Evolutionary conservation across 2,113 vertebrate species (phyloP), one percentile per base, ranked within the genome.

Genomic region (Barnardius zonarius): DNA sequence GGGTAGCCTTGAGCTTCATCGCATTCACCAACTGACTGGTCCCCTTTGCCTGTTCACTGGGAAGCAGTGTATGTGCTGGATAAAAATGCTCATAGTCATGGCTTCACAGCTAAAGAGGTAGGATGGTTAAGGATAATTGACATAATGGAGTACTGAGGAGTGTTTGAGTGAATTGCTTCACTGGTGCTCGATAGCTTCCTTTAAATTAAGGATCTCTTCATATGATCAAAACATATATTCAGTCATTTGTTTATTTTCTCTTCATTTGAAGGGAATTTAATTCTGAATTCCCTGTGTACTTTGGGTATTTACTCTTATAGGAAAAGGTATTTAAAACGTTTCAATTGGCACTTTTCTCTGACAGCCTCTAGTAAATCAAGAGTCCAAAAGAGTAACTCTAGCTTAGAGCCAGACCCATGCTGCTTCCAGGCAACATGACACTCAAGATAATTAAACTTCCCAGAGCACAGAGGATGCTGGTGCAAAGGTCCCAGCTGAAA

Each of bases 241-340:
- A 84, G 52, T 54, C 52, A 70, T 87, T 81, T 89, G 81, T 85
- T 92, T 95, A 78, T 92, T 94, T 86, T 88, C 51, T 93, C 61
- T 83, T 88, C 69, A 63, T 90, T 44, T 84, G 62, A 92, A 88
- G 49, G 48, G 84, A 93, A 84, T 59, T 97, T 93, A 88, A 97
- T 92, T 93, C 77, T 75, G 82, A 95, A 93, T 84, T 90, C 67
- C 87, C 85, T 46, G 30, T 39, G 51, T 83, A 52, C 33, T 83
- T 57, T 22, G 51, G 46, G 37, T 88, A 77, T 93, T 93, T 90
- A 88, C 62, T 82, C 49, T 67, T 90, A 37, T 0, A 55, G 67
- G 62, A 87, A 88, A 91, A 7, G 35, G 15, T 46, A 62, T 76
- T 86, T 82, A 57, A 86, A 88, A 63, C 3, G 39, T 43, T 70